Base-by-base conservation (phyloP, 2,797 vertebrate genomes). In the Holocentrus rufus region DNA sequence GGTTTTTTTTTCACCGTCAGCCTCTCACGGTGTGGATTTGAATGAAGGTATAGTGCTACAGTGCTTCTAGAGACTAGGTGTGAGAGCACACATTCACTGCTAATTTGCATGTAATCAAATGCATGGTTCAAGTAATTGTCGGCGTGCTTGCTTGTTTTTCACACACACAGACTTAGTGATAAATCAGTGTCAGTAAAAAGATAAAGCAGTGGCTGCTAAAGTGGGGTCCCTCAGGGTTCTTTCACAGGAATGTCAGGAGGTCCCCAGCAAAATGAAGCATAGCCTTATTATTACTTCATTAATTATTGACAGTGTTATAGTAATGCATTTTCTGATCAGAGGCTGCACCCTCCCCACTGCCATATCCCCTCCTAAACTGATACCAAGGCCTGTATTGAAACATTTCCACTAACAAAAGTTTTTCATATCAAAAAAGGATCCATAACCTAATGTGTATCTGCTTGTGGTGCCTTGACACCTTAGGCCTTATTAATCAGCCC, bases 61-160 rank as follows among this genome's bases (percentile, higher is more conserved):
- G 55, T 34, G 55, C 7, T 50, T 65, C 46, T 78, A 39, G 22
- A 54, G 59, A 65, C 57, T 49, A 65, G 67, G 50, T 49, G 44
- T 23, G n/a, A 36, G 22, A 27, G 23, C 44, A 66, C 49, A 4
- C 30, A 31, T 27, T 22, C 30, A 36, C 25, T 58, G 50, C 53
- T 72, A 15, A 74, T 81, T 81, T 76, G 53, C 64, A 47, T 82
- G 54, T 52, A 77, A 72, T 82, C 63, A 69, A 74, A 81, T 83
- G 53, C 25, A 31, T 1, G 5, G 11, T 67, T 65, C 53, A 64
- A 46, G 70, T 52, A 23, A 36, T 71, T 44, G 58, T 36, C 66
- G 71, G 62, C 75, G 49, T 72, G 63, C 31, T 44, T 64, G 59
- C 23, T 49, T 39, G 18, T 22, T 54, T 30, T 65, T 72, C 61